A percentile compares a stretch with the other conserved stretches of the same genome.
These are phyloP conservation scores for Platichthys stellatus DNA, from an alignment of 2,113 vertebrate genomes.

Conservation along the genomic window DNA sequence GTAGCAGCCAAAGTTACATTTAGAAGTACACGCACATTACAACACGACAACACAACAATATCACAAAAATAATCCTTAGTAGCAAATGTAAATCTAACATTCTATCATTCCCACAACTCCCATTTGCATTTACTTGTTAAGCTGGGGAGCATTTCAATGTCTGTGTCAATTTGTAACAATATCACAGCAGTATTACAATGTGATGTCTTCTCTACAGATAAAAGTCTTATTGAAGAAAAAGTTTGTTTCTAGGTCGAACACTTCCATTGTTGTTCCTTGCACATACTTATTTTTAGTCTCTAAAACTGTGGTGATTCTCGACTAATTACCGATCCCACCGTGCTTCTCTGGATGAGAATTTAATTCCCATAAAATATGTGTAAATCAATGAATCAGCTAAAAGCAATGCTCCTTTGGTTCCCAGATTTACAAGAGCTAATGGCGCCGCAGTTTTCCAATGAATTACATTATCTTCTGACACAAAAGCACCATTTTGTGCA, in stretches of 20 bases:
- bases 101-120: neutral
- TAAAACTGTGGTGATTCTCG: constrained; percentile 30
- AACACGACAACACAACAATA: too few relatives aligned
- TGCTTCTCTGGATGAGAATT: constrained; percentile 17
- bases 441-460: neutral
- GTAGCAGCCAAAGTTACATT: too few relatives aligned
- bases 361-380: constrained; percentile 8
- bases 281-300: constrained; percentile 41
- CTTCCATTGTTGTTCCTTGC: constrained; percentile 24
- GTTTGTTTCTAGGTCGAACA: neutral
- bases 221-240: neutral
- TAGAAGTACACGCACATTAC: too few relatives aligned
- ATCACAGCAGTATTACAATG: neutral
- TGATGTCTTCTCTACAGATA: neutral
- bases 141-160: neutral
- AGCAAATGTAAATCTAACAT: too few relatives aligned
- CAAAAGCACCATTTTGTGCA: too few relatives aligned
- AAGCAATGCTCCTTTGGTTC: constrained; percentile 10
- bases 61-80: too few relatives aligned
- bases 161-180: neutral
- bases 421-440: constrained; percentile 1
- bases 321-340: constrained; percentile 42
- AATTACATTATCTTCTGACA: too few relatives aligned
- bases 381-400: constrained; percentile 28
- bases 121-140: neutral